Conservation (phyloP, 2,888 invertebrate species). For the Cheilosia scutellata region DNA sequence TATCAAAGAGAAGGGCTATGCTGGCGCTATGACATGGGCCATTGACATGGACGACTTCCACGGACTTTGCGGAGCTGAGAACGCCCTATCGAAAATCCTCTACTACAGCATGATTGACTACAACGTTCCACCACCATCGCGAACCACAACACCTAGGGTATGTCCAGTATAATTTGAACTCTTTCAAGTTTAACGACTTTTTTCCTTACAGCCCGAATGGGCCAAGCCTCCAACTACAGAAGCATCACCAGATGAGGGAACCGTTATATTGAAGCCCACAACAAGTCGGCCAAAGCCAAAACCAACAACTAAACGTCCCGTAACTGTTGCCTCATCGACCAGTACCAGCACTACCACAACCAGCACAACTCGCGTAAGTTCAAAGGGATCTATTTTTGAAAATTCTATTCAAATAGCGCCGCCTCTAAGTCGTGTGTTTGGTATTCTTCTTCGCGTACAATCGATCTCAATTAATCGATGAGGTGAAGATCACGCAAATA, state of each 20-base stretch:
- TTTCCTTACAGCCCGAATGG: slow-evolving; percentile 89
- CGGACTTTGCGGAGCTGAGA: slow-evolving; percentile 91
- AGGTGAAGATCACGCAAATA: slow-evolving; percentile 53
- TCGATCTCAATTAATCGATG: slow-evolving; percentile 50
- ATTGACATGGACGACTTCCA: slow-evolving; percentile 94
- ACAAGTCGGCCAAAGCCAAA: slow-evolving; percentile 80
- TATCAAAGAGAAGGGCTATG: slow-evolving; percentile 92
- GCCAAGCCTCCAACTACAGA: slow-evolving; percentile 91
- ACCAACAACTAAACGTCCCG: slow-evolving; percentile 78
- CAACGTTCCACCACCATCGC: slow-evolving; percentile 65
- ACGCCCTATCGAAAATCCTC: slow-evolving; percentile 90
- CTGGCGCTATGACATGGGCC: slow-evolving; percentile 97
- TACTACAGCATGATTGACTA: slow-evolving; percentile 89
- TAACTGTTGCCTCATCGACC: slow-evolving; percentile 76
- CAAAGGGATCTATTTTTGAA: slow-evolving; percentile 55
- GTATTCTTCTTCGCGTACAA: slow-evolving; percentile 22
- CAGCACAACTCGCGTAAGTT: slow-evolving; percentile 78
- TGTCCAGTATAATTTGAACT: background rate
- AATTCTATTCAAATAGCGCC: slow-evolving; percentile 73
- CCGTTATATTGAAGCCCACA: slow-evolving; percentile 82
- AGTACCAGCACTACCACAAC: slow-evolving; percentile 78
- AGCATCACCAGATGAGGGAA: slow-evolving; percentile 84
- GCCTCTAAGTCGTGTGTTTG: slow-evolving; percentile 28
- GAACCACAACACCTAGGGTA: slow-evolving; percentile 67
- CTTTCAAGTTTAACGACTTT: background rate